Evolutionary conservation across 2,797 vertebrate species (phyloP).

Genomic region (Oceanodroma leucorhoa): DNA sequence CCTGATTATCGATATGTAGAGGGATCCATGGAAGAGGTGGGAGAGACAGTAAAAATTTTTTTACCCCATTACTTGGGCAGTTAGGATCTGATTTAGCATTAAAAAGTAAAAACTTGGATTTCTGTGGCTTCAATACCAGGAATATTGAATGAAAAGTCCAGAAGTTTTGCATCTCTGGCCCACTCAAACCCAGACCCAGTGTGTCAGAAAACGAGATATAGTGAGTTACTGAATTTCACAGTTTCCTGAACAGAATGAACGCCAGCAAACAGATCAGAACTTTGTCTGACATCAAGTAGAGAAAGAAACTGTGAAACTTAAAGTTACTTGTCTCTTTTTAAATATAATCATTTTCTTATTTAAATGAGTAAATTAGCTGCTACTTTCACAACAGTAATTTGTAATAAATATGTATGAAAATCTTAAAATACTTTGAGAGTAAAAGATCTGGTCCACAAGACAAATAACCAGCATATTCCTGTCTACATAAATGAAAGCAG

Average conservation of each 20-base stretch:
- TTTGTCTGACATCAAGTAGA: background rate
- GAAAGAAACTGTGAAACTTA: background rate
- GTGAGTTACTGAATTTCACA: background rate
- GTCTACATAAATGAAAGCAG: background rate
- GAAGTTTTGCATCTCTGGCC: background rate
- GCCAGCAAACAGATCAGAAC: background rate
- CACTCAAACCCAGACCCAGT: background rate
- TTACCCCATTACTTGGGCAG: background rate
- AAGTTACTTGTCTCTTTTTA: background rate
- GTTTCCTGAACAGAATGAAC: background rate
- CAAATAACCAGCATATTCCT: background rate
- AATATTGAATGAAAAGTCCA: background rate
- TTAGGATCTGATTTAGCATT: background rate
- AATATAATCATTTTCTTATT: background rate
- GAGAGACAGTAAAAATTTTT: background rate
- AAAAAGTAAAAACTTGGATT: background rate
- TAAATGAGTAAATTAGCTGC: background rate
- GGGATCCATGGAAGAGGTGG: too few species aligned
- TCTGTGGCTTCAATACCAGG: background rate
- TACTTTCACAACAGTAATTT: background rate
- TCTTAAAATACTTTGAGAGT: background rate
- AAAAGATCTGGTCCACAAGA: background rate
- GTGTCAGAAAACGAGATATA: background rate
- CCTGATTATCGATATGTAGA: background rate
- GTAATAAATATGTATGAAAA: background rate